A percentile compares a stretch with the other conserved stretches of the same genome.
Evolutionary conservation across 2,113 vertebrate genomes (phyloP).

Genomic region (Sisor rabdophorus): DNA sequence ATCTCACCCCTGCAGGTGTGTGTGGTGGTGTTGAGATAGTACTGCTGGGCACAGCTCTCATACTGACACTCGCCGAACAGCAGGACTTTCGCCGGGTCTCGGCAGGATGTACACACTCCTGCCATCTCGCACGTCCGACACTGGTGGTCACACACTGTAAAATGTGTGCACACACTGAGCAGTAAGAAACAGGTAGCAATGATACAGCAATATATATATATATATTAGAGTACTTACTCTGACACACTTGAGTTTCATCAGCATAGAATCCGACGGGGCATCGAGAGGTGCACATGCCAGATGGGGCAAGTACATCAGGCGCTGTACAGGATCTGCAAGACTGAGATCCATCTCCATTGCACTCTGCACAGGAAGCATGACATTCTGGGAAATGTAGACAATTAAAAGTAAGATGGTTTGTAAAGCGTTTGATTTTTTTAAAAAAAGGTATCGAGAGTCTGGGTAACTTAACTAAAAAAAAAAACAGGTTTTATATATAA

Average conservation of each 20-base stretch:
- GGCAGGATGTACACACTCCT: slow-evolving; percentile 77
- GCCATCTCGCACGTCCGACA: slow-evolving; percentile 78
- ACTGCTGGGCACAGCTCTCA: slow-evolving; percentile 85
- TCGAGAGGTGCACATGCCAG: slow-evolving; percentile 66
- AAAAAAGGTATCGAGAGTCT: too few relatives aligned
- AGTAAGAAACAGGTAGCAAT: neutral
- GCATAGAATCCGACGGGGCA: slow-evolving; percentile 79
- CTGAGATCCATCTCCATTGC: slow-evolving; percentile 67
- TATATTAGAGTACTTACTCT: slow-evolving; percentile 65
- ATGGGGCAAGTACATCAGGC: slow-evolving; percentile 69
- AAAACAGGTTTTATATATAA: neutral
- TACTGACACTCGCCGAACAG: slow-evolving; percentile 88
- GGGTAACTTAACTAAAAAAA: neutral
- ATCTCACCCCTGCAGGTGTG: slow-evolving; percentile 81
- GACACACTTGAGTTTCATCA: slow-evolving; percentile 69
- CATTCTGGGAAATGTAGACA: slow-evolving; percentile 71
- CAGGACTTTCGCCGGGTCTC: slow-evolving; percentile 80
- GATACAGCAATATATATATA: neutral
- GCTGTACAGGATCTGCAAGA: slow-evolving; percentile 77
- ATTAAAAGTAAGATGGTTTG: neutral
- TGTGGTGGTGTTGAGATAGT: slow-evolving; percentile 82
- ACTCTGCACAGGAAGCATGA: slow-evolving; percentile 80
- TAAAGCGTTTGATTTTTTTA: neutral
- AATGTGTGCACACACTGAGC: neutral
- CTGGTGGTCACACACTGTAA: slow-evolving; percentile 75